Evolutionary conservation across 2,888 invertebrate species (phyloP).

Genomic region (Eupithecia insigniata): DNA sequence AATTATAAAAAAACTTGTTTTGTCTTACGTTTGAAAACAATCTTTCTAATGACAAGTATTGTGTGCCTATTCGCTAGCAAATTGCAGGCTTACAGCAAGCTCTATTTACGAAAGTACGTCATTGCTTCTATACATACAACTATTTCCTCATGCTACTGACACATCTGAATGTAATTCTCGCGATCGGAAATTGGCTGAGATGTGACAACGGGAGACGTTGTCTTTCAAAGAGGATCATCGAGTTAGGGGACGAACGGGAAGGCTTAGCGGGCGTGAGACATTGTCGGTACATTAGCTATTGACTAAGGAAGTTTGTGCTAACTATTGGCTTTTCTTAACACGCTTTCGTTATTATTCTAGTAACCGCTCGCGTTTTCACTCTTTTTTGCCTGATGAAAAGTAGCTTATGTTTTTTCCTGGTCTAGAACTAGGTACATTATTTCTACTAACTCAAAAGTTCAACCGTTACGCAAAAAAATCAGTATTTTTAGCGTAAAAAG

Average conservation of each 20-base stretch:
- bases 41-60: no score
- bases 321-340: not conserved
- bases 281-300: not conserved
- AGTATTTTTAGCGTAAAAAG: no score
- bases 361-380: no score
- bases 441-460: no score
- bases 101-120: not conserved
- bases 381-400: no score
- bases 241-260: conserved; percentile 15
- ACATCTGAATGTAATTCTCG: conserved; percentile 45
- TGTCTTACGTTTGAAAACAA: no score
- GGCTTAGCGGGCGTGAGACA: conserved; percentile 1
- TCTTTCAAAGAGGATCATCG: conserved; percentile 23
- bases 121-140: not conserved
- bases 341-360: not conserved
- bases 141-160: conserved; percentile 1
- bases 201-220: conserved; percentile 6
- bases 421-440: no score
- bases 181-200: conserved; percentile 44
- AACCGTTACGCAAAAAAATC: no score
- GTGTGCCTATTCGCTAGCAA: no score
- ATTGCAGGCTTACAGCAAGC: not conserved
- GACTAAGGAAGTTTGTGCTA: not conserved
- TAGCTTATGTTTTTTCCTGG: no score
- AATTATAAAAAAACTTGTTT: no score